A percentile compares a stretch with the other conserved stretches of the same genome.
These are phyloP conservation scores for Parnassius mnemosyne DNA, from an alignment of 2,888 invertebrate species.

Conservation along the genomic window DNA sequence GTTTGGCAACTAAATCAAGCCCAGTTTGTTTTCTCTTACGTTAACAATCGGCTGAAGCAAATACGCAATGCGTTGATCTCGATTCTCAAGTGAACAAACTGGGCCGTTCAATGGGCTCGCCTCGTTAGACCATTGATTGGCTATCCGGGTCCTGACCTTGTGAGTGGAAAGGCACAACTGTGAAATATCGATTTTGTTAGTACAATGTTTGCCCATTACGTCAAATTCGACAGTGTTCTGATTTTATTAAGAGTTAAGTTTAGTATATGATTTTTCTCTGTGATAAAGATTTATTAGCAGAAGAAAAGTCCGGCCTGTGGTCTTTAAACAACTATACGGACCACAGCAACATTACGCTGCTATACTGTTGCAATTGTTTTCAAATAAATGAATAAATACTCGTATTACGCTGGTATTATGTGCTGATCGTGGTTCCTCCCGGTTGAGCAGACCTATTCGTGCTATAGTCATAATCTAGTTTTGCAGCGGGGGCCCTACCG, in stretches of 20 bases:
- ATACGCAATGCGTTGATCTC: slow-evolving; percentile 8
- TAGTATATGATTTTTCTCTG: background rate
- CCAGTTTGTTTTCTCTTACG: background rate
- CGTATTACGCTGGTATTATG: too few relatives aligned
- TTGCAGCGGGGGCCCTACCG: too few relatives aligned
- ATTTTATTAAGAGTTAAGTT: background rate
- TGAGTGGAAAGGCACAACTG: slow-evolving; percentile 33
- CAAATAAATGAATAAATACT: too few relatives aligned
- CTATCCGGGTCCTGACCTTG: slow-evolving; percentile 42
- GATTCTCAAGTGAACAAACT: slow-evolving; percentile 10
- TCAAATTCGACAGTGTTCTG: background rate
- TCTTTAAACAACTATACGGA: too few relatives aligned
- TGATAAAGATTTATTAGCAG: too few relatives aligned
- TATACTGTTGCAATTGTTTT: too few relatives aligned
- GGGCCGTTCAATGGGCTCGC: slow-evolving; percentile 18
- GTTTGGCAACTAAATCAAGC: background rate
- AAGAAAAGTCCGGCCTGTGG: too few relatives aligned
- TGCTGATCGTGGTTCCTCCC: too few relatives aligned
- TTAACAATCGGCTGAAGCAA: background rate
- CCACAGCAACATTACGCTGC: too few relatives aligned
- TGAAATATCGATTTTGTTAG: slow-evolving; percentile 20
- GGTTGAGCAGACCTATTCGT: too few relatives aligned
- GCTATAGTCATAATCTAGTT: too few relatives aligned
- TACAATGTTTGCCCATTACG: slow-evolving; percentile 16
- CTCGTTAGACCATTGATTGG: slow-evolving; percentile 42